Percentiles rank a stretch among this genome's conserved stretches.
Conservation (phyloP, 2,888 invertebrate species). For the Xestia c-nigrum region DNA sequence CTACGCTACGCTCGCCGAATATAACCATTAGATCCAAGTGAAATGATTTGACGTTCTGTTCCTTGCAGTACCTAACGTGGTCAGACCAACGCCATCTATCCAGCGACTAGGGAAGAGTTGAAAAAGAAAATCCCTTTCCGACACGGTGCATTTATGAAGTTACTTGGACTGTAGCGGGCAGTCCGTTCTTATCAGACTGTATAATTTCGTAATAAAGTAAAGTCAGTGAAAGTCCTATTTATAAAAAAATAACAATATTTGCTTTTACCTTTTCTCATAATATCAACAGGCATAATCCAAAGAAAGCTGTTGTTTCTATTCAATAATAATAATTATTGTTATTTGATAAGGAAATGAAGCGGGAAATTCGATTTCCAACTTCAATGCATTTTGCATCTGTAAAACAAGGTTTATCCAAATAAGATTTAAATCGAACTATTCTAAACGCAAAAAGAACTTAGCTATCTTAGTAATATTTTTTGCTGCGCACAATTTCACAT, state of each 20-base stretch:
- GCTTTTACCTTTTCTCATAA: neutral
- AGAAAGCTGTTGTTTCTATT: neutral
- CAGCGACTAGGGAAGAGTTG: too few species aligned
- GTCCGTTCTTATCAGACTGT: neutral
- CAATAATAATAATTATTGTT: conserved; percentile 14
- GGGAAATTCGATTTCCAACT: conserved; percentile 34
- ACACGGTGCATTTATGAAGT: neutral
- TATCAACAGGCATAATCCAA: too few species aligned
- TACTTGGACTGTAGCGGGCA: too few species aligned
- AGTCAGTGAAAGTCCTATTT: neutral
- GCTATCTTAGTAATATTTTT: neutral
- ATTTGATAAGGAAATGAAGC: conserved; percentile 17
- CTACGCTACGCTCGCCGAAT: too few species aligned
- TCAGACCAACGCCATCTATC: too few species aligned
- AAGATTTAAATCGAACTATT: neutral
- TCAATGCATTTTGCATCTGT: neutral
- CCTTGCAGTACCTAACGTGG: too few species aligned
- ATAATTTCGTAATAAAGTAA: neutral
- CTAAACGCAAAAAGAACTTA: neutral
- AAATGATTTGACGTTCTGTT: too few species aligned
- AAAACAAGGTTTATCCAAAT: neutral
- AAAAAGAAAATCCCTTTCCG: too few species aligned
- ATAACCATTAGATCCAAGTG: too few species aligned
- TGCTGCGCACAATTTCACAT: neutral
- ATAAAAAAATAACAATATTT: neutral